These are phyloP conservation scores for Microtus californicus DNA, from an alignment of 2,797 vertebrate genomes.

Conservation along the genomic window DNA sequence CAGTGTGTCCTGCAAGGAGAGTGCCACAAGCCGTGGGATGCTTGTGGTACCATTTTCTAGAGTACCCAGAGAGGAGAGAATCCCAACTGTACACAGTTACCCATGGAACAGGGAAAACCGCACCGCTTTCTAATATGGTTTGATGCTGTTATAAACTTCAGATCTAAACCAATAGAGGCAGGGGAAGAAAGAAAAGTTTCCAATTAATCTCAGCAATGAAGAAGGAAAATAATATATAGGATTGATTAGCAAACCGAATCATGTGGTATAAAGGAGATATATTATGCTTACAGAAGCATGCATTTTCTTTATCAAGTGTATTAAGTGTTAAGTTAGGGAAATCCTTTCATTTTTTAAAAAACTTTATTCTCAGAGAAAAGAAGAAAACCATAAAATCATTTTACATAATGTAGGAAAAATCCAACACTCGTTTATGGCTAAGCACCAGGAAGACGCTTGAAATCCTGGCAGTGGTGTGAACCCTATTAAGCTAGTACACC, in stretches of 20 bases:
- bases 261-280: background rate
- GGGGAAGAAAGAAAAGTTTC: background rate
- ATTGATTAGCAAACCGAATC: background rate
- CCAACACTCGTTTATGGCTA: background rate
- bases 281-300: background rate
- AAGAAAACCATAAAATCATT: background rate
- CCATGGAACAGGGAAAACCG: background rate
- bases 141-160: slow-evolving; percentile 1
- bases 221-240: background rate
- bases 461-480: background rate
- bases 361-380: slow-evolving; percentile 1
- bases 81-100: background rate
- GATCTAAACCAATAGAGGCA: background rate
- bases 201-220: background rate
- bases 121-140: background rate
- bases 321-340: slow-evolving; percentile 8
- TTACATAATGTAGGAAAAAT: background rate
- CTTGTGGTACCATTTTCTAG: background rate
- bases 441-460: background rate
- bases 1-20: background rate
- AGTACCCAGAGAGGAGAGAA: background rate
- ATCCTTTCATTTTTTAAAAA: background rate
- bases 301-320: slow-evolving; percentile 21
- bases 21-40: background rate
- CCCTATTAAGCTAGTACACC: background rate